Base-by-base conservation (phyloP, 2,888 invertebrate species). In the Ametastegia equiseti region DNA sequence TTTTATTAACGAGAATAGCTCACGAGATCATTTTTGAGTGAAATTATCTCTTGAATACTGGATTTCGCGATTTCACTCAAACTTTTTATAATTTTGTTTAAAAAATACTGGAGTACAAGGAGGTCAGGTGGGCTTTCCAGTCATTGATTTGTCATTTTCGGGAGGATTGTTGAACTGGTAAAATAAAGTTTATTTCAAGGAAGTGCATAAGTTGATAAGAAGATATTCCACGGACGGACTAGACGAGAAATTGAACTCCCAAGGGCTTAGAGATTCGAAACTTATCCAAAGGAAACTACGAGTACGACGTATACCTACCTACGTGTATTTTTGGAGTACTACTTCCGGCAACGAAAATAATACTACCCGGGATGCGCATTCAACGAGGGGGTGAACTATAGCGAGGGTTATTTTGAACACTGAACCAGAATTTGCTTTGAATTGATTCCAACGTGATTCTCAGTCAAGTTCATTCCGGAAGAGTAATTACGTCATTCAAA, bases 251-350 rank as follows among this genome's bases (percentile, higher is more conserved):
- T 71, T 71, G 71, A 67, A 67, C 42, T n/a, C 39, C 42, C 36
- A 39, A 33, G 67, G n/a, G 19, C 67, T n/a, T 67, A 19, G 67
- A 67, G 42, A 36, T 15, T 63, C 30, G 15, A 63, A 63, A 67
- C 36, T 39, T 67, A 39, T 67, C 39, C 36, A 23, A 33, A 54
- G 36, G 67, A 15, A 19, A 63, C 33, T 39, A 39, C 19, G 9
- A 39, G 67, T 39, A 57, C 5, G 19, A 39, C 19, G 9, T 19
- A 39, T 39, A 57, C 5, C 2, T 63, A 33, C 30, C 30, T 42
- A 45, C 73, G 73, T 30, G 50, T 73, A 73, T 73, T 73, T 73
- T 73, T 73, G 47, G 73, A 73, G 73, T 47, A 27, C 36, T 50
- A 73, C 73, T 47, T 73, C 73, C 73, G 73, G 73, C 2, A 69